Conservation (phyloP, 2,888 invertebrate genomes). For the Dione juno region DNA sequence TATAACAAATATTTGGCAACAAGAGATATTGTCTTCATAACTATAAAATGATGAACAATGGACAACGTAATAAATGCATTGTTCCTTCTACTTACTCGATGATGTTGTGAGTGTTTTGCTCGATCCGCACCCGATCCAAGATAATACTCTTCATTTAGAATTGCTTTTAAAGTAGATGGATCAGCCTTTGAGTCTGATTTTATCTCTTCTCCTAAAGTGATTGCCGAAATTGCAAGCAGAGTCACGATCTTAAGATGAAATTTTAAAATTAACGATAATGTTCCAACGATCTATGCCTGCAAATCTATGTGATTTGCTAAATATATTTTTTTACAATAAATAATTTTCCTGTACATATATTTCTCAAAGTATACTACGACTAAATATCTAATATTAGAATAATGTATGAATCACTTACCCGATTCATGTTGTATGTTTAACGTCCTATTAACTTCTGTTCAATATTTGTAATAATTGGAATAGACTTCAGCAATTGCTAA, state of each 20-base stretch:
- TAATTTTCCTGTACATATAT: not conserved
- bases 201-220: slow-evolving; percentile 27
- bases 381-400: not conserved
- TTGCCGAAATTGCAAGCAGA: slow-evolving; percentile 31
- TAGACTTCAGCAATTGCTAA: slow-evolving; percentile 20
- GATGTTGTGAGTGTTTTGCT: slow-evolving; percentile 6
- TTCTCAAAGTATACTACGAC: too few relatives aligned
- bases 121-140: slow-evolving; percentile 32
- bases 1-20: too few relatives aligned
- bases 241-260: slow-evolving; percentile 26
- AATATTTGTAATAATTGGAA: slow-evolving; percentile 27
- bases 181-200: slow-evolving; percentile 31
- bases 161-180: slow-evolving; percentile 30
- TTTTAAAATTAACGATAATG: not conserved
- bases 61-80: too few relatives aligned
- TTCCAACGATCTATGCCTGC: not conserved
- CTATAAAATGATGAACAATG: too few relatives aligned
- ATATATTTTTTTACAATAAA: too few relatives aligned
- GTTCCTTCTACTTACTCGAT: slow-evolving; percentile 21
- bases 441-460: slow-evolving; percentile 23
- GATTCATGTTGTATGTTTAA: slow-evolving; percentile 38
- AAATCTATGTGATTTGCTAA: too few relatives aligned
- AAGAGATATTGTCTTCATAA: too few relatives aligned
- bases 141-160: slow-evolving; percentile 35
- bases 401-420: slow-evolving; percentile 24